These are phyloP conservation scores for Anabacerthia variegaticeps DNA, from an alignment of 2,797 vertebrate genomes.

Conservation along the genomic window DNA sequence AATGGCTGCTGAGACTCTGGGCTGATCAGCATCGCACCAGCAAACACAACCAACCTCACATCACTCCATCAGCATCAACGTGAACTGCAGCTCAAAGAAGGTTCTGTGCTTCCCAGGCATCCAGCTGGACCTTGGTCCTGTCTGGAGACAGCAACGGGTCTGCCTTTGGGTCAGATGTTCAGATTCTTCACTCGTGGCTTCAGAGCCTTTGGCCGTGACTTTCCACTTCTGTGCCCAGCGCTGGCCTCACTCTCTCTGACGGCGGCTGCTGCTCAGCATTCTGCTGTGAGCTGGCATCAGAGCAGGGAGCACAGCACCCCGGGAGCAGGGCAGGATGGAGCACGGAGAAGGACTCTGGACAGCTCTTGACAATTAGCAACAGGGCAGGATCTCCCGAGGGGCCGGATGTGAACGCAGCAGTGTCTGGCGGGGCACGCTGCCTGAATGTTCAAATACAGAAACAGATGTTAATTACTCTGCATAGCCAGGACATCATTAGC, in stretches of 20 bases:
- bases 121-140: neutral
- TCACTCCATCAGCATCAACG: neutral
- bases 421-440: neutral
- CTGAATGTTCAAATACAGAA: slow-evolving; percentile 37
- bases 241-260: neutral
- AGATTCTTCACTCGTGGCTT: neutral
- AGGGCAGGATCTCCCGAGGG: slow-evolving; percentile 4
- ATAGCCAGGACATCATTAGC: neutral
- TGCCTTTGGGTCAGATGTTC: neutral
- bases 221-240: neutral
- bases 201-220: neutral
- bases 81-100: neutral
- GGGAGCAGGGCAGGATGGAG: neutral
- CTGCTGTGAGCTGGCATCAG: neutral
- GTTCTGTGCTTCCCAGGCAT: neutral
- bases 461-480: slow-evolving; percentile 11
- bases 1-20: fast-evolving
- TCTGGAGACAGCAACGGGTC: neutral
- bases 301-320: neutral
- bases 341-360: neutral
- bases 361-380: neutral
- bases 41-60: neutral
- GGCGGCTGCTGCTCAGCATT: fast-evolving
- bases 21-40: neutral
- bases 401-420: neutral